Evolutionary conservation across 2,797 vertebrate species (phyloP).

Genomic region (Gymnoscopelus microlampas): DNA sequence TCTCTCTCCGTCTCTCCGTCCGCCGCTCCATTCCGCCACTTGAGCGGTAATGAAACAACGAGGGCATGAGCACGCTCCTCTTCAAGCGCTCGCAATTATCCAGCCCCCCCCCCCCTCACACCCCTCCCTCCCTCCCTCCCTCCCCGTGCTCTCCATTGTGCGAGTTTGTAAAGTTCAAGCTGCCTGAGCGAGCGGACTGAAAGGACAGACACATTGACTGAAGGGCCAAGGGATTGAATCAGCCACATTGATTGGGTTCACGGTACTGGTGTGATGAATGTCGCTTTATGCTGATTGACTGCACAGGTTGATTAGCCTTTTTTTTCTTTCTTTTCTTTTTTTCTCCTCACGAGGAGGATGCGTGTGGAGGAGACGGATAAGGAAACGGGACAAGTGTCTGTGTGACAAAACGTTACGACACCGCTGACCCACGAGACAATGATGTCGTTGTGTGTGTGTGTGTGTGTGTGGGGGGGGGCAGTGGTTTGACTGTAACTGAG

Average conservation of each 20-base stretch:
- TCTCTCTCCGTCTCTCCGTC: constrained; percentile 25
- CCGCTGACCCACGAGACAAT: too few species aligned
- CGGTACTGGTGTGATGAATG: not conserved
- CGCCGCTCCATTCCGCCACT: constrained; percentile 56
- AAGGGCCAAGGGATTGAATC: not conserved
- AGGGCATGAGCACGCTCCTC: constrained; percentile 45
- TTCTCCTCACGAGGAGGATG: too few species aligned
- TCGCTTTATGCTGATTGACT: not conserved
- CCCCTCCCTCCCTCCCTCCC: constrained; percentile 18
- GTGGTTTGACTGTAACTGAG: too few species aligned
- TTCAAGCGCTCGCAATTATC: constrained; percentile 50
- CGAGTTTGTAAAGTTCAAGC: constrained; percentile 49
- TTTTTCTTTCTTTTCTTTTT: not conserved
- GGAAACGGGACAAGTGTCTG: too few species aligned
- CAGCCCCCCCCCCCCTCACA: constrained; percentile 12
- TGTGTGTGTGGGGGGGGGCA: too few species aligned
- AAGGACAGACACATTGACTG: not conserved
- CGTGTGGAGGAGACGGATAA: too few species aligned
- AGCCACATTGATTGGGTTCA: not conserved
- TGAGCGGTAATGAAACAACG: constrained; percentile 70
- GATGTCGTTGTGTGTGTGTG: too few species aligned
- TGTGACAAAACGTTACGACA: too few species aligned
- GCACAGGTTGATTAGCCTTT: not conserved
- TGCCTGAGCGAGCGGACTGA: too few species aligned
- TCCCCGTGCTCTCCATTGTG: constrained; percentile 25